phyloP scores from a whole-genome alignment of 35 echinoderm and acorn worm species.

The Amphiura filiformis region DNA sequence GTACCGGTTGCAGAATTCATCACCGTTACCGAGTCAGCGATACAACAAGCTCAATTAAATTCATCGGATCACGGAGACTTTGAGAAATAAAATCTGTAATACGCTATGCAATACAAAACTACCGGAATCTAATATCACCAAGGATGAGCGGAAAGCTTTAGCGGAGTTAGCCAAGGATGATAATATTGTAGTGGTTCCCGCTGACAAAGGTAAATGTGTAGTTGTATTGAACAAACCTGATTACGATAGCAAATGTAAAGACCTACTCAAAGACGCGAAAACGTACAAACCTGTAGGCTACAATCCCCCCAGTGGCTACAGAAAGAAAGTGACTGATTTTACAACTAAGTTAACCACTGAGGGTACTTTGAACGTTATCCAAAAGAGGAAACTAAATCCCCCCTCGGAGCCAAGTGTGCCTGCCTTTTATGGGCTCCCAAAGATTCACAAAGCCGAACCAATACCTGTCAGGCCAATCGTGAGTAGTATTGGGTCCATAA shows the following conservation, averaged over 20 bases:
- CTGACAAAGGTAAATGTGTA: neutral
- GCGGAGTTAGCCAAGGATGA: neutral
- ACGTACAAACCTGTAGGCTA: neutral
- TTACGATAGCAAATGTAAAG: neutral
- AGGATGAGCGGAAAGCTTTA: neutral
- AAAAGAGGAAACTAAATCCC: too few species aligned
- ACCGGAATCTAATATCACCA: constrained; percentile 1
- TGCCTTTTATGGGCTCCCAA: too few species aligned
- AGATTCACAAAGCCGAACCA: too few species aligned
- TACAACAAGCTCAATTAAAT: neutral
- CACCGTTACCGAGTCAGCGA: neutral
- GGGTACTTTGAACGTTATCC: too few species aligned
- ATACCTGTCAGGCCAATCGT: too few species aligned
- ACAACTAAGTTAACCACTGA: neutral
- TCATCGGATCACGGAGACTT: neutral
- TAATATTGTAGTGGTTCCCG: constrained; percentile 10
- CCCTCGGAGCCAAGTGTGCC: too few species aligned
- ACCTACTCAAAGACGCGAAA: neutral
- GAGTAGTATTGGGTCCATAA: too few species aligned
- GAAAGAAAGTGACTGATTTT: constrained; percentile 3
- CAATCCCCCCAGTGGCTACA: constrained; percentile 6
- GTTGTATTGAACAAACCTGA: neutral
- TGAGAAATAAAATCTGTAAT: neutral
- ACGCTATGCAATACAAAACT: neutral
- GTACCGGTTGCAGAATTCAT: neutral